Evolutionary conservation across 2,797 vertebrate species (phyloP), one percentile per base, ranked within the genome.

Genomic region (Notolabrus celidotus): DNA sequence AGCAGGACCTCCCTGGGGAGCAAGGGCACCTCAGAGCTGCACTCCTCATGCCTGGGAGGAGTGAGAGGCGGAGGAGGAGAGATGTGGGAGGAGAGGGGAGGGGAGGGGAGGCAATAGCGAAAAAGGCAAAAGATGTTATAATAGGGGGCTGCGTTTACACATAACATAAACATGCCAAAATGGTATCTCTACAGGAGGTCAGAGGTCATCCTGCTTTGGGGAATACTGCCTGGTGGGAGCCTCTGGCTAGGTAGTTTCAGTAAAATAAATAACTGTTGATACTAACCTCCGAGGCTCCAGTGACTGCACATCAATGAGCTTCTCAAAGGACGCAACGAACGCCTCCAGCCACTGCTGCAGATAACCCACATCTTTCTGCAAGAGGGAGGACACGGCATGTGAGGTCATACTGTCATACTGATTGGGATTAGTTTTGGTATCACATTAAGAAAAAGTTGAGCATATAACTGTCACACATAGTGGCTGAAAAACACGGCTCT

Each of bases 311-410:
- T 95, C 88, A 42, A 99, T 96, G 89, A 95, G 93, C 89, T 94
- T 96, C 90, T 98, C 96, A 12, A 97, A 98, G 84, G 93, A 93
- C 0, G 87, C 84, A 85, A 98, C 97, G 0, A 98, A 99, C 0
- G 94, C 93, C 84, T 97, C 96, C 79, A 99, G 91, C 97, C 96
- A 99, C 85, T 97, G 96, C 85, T 98, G 96, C 91, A 98, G 93
- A 89, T 97, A 97, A 17, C 82, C 86, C 74, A 95, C 94, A 88
- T 99, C 97, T 94, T 96, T 98, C 97, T 99, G 94, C 59, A 83
- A 66, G 34, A 43, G 16, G 12, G 41, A 54, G 46, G 36, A 78
- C 63, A 66, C 61, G 61, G 25, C 50, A 55, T 27, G 43, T 70
- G 67, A 83, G 46, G 16, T 10, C 34, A 36, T 36, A 36, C 10